Evolutionary conservation across 2,113 vertebrate species (phyloP).

Genomic region (Bothrops jararaca): DNA sequence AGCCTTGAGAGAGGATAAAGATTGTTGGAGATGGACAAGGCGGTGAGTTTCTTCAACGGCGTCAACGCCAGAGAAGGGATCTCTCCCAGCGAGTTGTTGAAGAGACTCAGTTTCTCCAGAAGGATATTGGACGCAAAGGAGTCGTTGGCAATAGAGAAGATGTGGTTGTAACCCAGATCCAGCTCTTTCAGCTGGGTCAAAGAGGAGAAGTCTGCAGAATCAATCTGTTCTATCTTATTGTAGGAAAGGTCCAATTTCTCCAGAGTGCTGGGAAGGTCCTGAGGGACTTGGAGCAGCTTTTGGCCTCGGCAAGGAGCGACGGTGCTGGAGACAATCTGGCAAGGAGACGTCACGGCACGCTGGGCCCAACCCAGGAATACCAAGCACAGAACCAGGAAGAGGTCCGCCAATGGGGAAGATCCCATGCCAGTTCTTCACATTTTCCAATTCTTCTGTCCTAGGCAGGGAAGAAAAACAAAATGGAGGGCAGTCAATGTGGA

Average conservation of each 20-base stretch:
- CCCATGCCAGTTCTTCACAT: conserved; percentile 3
- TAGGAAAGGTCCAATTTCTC: conserved; percentile 75
- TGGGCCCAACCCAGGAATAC: background rate
- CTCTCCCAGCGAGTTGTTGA: conserved; percentile 76
- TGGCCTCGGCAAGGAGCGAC: conserved; percentile 69
- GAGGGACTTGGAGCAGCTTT: conserved; percentile 65
- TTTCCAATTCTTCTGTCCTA: background rate
- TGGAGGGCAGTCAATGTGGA: no score
- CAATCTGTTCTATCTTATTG: conserved; percentile 69
- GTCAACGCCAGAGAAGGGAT: conserved; percentile 70
- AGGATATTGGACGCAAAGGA: conserved; percentile 69
- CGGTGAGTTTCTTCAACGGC: conserved; percentile 61
- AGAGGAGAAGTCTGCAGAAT: conserved; percentile 48
- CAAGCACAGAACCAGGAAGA: background rate
- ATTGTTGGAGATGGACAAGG: conserved; percentile 79
- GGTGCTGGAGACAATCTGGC: accelerated
- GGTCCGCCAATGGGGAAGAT: background rate
- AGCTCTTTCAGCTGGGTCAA: conserved; percentile 64
- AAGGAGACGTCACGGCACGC: accelerated
- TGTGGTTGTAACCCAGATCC: conserved; percentile 73
- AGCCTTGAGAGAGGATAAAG: conserved; percentile 65
- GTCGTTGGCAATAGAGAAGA: conserved; percentile 65
- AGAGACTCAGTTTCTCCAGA: conserved; percentile 73
- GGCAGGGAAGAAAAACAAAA: background rate
- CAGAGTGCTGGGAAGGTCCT: conserved; percentile 61